Percentiles rank a stretch among this genome's conserved stretches.
These are phyloP conservation scores for Dryococelus australis DNA, from an alignment of 2,888 invertebrate species.

Conservation along the genomic window DNA sequence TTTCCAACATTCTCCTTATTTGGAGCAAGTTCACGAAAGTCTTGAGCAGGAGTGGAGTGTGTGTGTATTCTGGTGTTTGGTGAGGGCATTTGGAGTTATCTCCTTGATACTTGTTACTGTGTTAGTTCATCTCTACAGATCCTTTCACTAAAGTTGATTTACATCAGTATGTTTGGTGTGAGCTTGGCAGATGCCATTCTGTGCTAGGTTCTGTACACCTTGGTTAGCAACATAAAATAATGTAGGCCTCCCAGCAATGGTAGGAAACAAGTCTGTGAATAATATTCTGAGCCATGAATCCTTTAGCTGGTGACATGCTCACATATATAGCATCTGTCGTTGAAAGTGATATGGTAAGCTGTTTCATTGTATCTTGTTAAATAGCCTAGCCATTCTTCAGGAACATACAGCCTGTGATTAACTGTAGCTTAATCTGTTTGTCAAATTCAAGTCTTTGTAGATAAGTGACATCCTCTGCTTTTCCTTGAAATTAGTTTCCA, in stretches of 20 bases:
- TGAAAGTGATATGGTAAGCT: not conserved
- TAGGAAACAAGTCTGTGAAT: not conserved
- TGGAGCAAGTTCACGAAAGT: not conserved
- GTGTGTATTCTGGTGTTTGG: not conserved
- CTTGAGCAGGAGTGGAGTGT: not conserved
- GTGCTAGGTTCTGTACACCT: not conserved
- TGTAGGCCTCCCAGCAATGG: not conserved
- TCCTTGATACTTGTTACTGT: not conserved
- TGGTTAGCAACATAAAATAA: not conserved
- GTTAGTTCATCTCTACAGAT: not conserved
- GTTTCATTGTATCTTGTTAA: not conserved
- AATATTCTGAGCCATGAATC: not conserved
- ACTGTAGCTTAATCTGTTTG: not conserved
- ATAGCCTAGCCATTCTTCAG: not conserved
- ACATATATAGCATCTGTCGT: not conserved
- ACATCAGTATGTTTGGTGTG: not conserved
- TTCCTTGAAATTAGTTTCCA: not conserved
- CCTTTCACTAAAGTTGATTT: not conserved
- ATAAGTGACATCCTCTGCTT: not conserved
- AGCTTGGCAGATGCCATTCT: not conserved
- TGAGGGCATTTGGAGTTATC: not conserved
- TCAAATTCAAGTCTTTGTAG: not conserved
- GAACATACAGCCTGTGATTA: not conserved
- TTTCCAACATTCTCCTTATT: not conserved
- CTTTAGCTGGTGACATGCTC: not conserved